Percentiles rank a stretch among this genome's conserved stretches.
These are phyloP conservation scores for Drosophila simulans DNA, from an alignment of 1,140 invertebrate genomes.

Conservation along the genomic window DNA sequence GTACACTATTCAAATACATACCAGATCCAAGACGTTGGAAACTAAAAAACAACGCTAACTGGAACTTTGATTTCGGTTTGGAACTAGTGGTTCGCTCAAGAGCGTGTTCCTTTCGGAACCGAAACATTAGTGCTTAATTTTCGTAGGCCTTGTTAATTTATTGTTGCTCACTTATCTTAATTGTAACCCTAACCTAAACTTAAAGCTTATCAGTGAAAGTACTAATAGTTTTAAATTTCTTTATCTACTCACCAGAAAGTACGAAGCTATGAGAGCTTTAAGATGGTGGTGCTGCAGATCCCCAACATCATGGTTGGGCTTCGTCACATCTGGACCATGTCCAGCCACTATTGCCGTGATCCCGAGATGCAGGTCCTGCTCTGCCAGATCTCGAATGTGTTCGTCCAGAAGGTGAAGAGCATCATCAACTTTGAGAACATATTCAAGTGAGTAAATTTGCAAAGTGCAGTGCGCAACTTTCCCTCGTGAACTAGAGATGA, in stretches of 20 bases:
- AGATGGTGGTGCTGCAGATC: constrained; percentile 89
- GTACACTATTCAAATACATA: neutral
- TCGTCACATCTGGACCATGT: constrained; percentile 93
- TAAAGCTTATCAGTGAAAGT: neutral
- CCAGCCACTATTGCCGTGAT: constrained; percentile 90
- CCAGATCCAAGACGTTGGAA: neutral
- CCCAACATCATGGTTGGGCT: constrained; percentile 92
- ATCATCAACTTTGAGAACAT: constrained; percentile 90
- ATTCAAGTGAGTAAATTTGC: constrained; percentile 87
- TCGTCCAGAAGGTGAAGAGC: constrained; percentile 90
- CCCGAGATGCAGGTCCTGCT: constrained; percentile 91
- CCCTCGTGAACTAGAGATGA: neutral
- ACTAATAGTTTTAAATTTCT: neutral
- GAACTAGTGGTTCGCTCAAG: neutral
- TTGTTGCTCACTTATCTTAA: too few species aligned
- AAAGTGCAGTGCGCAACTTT: neutral
- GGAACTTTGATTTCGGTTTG: neutral
- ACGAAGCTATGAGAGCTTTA: constrained; percentile 89
- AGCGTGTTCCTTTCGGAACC: neutral
- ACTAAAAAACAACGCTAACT: neutral
- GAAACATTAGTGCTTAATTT: neutral
- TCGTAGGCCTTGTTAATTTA: neutral
- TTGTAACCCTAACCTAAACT: too few species aligned
- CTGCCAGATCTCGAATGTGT: constrained; percentile 91
- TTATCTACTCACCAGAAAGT: constrained; percentile 87